Base-by-base conservation (phyloP, 2,797 vertebrate species). In the Nothura maculosa region DNA sequence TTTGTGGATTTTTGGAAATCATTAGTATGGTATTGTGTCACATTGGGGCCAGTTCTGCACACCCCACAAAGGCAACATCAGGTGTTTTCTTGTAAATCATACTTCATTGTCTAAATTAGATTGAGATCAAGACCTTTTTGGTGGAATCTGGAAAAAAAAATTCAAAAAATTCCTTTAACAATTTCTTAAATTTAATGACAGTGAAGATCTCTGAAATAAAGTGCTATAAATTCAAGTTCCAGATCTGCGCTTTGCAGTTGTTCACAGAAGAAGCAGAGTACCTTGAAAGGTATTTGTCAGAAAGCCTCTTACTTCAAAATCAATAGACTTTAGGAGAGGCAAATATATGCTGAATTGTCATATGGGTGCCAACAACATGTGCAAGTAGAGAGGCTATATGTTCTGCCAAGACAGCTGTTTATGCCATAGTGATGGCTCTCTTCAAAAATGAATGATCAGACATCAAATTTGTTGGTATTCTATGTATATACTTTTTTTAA, bases 101-200 rank as follows among this genome's bases (percentile, higher is more conserved):
- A 50, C 52, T 91, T 92, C 27, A 21, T 66, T 89, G 68, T 74
- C 81, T 92, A 57, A 90, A 81, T 61, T 82, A 82, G 92, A 93
- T 75, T 81, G 91, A 85, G 73, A 91, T 89, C 48, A 75, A 83
- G 55, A 85, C 69, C 47, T 85, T 62, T 62, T 57, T 89, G 69
- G 62, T 9, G 83, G 73, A 75, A 92, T 43, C 25, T 40, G 32
- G 72, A 83, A 58, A 85, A 87, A 61, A 42, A 78, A 2, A 47
- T 40, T 18, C 38, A 74, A 30, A 85, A 72, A 75, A 61, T 76
- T 87, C 57, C 27, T 50, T 24, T 30, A 89, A 55, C 38, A 67
- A 16, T 63, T 21, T 80, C 42, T 76, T 75, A 34, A 83, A 82
- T 73, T 66, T 66, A 87, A 66, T 79, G 66, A 69, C 50, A 81